Evolutionary conservation across 2,888 invertebrate species (phyloP).

Genomic region (Cybosia mesomella): DNA sequence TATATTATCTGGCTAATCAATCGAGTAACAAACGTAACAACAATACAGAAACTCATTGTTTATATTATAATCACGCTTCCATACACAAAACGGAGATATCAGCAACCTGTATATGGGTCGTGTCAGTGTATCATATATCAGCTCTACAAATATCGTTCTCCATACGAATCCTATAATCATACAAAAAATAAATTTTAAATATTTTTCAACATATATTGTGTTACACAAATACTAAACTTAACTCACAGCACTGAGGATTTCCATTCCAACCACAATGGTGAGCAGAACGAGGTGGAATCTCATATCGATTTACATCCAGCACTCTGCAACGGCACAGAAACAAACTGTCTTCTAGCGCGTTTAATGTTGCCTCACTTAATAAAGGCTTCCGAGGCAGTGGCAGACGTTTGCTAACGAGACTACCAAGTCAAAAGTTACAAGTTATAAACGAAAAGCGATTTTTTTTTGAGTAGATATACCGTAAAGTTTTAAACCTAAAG

Average conservation of each 20-base stretch:
- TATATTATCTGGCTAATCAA: too few relatives aligned
- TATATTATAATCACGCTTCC: too few relatives aligned
- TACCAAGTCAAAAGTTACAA: slow-evolving; percentile 34
- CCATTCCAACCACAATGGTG: slow-evolving; percentile 30
- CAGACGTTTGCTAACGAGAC: slow-evolving; percentile 54
- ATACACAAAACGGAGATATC: too few relatives aligned
- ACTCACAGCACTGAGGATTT: slow-evolving; percentile 42
- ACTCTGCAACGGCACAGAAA: slow-evolving; percentile 39
- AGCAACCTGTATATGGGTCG: too few relatives aligned
- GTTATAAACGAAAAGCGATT: slow-evolving; percentile 31
- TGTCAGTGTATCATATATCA: too few relatives aligned
- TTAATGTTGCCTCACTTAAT: slow-evolving; percentile 55
- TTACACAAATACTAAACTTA: not conserved
- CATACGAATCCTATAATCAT: too few relatives aligned
- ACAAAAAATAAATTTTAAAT: too few relatives aligned
- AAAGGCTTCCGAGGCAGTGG: slow-evolving; percentile 50
- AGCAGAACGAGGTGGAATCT: slow-evolving; percentile 44
- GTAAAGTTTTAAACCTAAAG: too few relatives aligned
- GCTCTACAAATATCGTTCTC: too few relatives aligned
- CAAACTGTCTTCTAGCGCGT: slow-evolving; percentile 52
- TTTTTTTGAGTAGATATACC: not conserved
- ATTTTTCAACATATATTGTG: too few relatives aligned
- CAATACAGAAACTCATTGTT: too few relatives aligned
- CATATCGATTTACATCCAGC: slow-evolving; percentile 52
- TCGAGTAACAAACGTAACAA: too few relatives aligned